These are phyloP conservation scores for Acanthosepion lycidas DNA, from an alignment of 2,888 invertebrate species.

Conservation along the genomic window DNA sequence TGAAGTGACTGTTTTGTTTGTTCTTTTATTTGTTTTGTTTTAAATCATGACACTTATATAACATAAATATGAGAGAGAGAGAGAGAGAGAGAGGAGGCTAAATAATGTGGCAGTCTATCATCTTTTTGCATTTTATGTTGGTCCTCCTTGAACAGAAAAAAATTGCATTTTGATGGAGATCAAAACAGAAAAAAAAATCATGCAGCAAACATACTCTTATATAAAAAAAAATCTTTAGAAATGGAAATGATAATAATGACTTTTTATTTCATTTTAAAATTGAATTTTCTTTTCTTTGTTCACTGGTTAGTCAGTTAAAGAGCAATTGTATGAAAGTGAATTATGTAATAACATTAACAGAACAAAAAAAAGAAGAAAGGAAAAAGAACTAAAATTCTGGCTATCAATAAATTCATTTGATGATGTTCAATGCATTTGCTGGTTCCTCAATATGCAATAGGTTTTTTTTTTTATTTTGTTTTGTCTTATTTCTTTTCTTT, in stretches of 20 bases:
- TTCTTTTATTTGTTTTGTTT: not conserved
- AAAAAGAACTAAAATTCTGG: not conserved
- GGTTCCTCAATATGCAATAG: constrained; percentile 15
- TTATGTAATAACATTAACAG: not conserved
- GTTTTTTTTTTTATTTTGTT: not conserved
- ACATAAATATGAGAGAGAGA: constrained; percentile 33
- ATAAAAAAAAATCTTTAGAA: not conserved
- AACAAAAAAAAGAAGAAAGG: too few relatives aligned
- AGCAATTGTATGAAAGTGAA: not conserved
- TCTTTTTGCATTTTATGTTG: not conserved
- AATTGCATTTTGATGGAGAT: not conserved
- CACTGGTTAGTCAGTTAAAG: not conserved
- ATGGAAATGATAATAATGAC: not conserved
- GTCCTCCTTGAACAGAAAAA: not conserved
- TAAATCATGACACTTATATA: not conserved
- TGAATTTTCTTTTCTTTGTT: not conserved
- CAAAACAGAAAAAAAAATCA: not conserved
- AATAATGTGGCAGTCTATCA: not conserved
- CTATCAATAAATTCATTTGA: not conserved
- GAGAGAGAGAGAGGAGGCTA: constrained; percentile 20
- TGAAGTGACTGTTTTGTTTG: not conserved
- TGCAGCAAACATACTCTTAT: not conserved
- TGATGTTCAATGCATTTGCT: not conserved
- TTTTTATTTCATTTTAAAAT: not conserved
- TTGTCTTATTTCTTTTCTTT: not conserved